Evolutionary conservation across 2,888 invertebrate species (phyloP).

Genomic region (Norana najaformis): DNA sequence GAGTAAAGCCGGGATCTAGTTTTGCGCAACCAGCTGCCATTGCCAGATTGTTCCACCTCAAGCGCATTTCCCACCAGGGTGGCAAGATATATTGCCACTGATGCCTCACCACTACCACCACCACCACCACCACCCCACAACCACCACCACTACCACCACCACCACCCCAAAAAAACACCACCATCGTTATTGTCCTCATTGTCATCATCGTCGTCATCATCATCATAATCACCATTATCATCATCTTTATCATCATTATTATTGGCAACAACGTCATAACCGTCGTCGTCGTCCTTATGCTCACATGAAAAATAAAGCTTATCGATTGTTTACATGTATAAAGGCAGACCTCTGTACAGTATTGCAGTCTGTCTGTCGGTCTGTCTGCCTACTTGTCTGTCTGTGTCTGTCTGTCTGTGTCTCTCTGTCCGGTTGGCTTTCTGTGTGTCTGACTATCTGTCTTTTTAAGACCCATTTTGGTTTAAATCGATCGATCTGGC

Average conservation of each 20-base stretch:
- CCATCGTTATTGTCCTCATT: too few relatives aligned
- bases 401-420: not conserved
- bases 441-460: not conserved
- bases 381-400: not conserved
- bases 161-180: too few relatives aligned
- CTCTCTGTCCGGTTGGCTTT: not conserved
- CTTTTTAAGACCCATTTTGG: not conserved
- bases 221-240: not conserved
- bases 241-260: not conserved
- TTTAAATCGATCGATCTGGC: too few relatives aligned
- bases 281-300: too few relatives aligned
- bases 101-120: too few relatives aligned
- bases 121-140: too few relatives aligned
- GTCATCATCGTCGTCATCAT: not conserved
- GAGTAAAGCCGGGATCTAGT: not conserved
- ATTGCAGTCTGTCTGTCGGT: not conserved
- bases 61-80: not conserved
- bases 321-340: too few relatives aligned
- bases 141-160: too few relatives aligned
- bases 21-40: not conserved
- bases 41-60: not conserved
- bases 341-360: not conserved
- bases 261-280: not conserved
- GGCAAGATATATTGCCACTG: not conserved
- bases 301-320: too few relatives aligned